Evolutionary conservation across 2,113 vertebrate genomes (phyloP).

Genomic region (Dolichotis patagonum): DNA sequence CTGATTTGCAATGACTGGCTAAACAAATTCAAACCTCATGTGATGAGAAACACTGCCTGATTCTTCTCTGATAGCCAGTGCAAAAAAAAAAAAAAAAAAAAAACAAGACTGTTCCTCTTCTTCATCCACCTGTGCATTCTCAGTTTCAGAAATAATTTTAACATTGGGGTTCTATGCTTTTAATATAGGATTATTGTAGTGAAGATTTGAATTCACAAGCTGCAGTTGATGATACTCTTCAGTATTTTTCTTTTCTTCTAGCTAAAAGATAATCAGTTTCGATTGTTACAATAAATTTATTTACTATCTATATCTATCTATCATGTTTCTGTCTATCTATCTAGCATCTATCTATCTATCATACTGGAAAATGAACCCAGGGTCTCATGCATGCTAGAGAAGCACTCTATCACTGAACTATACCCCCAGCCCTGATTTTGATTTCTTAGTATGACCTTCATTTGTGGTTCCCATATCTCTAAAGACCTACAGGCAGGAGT

Average conservation of each 20-base stretch:
- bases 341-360: not conserved
- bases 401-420: not conserved
- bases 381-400: not conserved
- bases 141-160: not conserved
- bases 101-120: not conserved
- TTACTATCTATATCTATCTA: not conserved
- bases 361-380: not conserved
- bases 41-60: not conserved
- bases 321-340: not conserved
- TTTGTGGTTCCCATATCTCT: not conserved
- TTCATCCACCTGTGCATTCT: not conserved
- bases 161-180: not conserved
- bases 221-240: not conserved
- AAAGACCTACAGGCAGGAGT: not conserved
- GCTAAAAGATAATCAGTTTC: not conserved
- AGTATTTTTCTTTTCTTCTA: not conserved
- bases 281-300: not conserved
- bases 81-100: not conserved
- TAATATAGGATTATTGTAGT: not conserved
- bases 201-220: not conserved
- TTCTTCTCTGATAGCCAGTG: not conserved
- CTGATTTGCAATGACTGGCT: not conserved
- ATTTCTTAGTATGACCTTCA: conserved; percentile 1
- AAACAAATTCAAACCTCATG: not conserved
- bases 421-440: not conserved